A percentile compares a stretch with the other conserved stretches of the same genome.
These are phyloP conservation scores for Ceratoteleas bidentatus DNA, from an alignment of 1,140 invertebrate species.

Conservation along the genomic window DNA sequence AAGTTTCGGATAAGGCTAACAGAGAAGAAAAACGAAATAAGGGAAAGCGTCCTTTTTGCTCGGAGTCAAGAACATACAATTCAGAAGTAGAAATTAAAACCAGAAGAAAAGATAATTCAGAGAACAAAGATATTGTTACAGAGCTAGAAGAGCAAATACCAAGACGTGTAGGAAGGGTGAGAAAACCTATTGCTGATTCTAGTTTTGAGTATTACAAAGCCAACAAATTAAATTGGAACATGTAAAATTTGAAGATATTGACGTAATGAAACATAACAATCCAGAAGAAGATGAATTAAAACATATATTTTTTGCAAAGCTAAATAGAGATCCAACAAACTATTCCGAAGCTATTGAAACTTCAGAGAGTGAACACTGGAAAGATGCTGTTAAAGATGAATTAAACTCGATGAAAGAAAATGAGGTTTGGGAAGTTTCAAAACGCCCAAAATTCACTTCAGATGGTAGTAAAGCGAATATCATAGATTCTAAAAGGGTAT, in stretches of 20 bases:
- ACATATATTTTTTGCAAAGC: background rate
- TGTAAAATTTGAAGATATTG: background rate
- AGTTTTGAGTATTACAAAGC: too few species aligned
- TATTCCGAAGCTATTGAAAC: constrained; percentile 27
- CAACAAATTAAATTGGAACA: background rate
- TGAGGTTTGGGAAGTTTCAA: constrained; percentile 7
- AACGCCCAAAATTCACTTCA: background rate
- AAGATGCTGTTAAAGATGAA: constrained; percentile 13
- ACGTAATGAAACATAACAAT: background rate
- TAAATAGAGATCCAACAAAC: constrained; percentile 10
- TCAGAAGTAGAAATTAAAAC: too few species aligned
- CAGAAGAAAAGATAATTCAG: too few species aligned
- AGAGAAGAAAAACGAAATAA: too few species aligned
- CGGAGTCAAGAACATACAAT: too few species aligned
- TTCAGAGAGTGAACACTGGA: constrained; percentile 1
- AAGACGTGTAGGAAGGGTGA: background rate
- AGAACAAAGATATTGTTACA: too few species aligned
- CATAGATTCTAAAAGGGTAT: too few species aligned
- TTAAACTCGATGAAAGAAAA: constrained; percentile 24
- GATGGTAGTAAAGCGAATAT: constrained; percentile 7
- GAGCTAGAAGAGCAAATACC: background rate
- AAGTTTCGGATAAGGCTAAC: too few species aligned
- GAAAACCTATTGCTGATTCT: background rate
- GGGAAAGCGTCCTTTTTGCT: too few species aligned
- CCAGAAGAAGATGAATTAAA: constrained; percentile 4